Base-by-base conservation (phyloP, 2,113 vertebrate species). In the Gasterosteus aculeatus region DNA sequence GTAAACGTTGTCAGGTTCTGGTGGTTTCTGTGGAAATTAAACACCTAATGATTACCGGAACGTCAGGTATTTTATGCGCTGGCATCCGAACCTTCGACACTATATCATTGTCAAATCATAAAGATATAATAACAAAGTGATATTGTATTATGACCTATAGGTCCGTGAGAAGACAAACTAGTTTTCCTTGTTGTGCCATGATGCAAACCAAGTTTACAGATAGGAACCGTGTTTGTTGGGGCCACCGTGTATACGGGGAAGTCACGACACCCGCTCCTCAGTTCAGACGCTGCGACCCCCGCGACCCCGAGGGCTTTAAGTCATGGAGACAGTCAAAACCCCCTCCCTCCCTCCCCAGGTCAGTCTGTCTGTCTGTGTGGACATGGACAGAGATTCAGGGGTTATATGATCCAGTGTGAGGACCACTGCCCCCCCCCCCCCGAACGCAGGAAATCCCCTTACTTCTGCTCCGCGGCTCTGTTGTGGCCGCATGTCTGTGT, bases 361-460 rank as follows among this genome's bases (percentile, higher is more conserved):
- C 69, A 31, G 35, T 75, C 57, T n/a, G 57, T 75, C 63, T 35
- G 51, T 72, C 60, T 74, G 69, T 39, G 18, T 38, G 56, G 81
- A 83, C 66, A 77, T 54, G 81, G 53, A 46, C 53, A n/a, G 74
- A 44, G 54, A 72, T 5, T 77, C 56, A 47, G 65, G 69, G 78
- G 64, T 82, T 81, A 79, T 84, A 31, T 46, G 80, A 79, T 84
- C 60, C 82, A 79, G 62, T 26, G 47, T 19, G 75, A 77, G 79
- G 79, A 87, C 71, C 87, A 82, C 88, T 56, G 67, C 78, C 81
- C 35, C 39, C 76, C 82, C 72, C 77, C 68, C 82, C 60, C 22
- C 22, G 22, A 67, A 85, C 70, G 77, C 86, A 90, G 90, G 90
- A 91, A 91, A 90, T 89, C 91, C 91, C 90, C 89, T 86, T 85